Conservation (phyloP, 2,113 vertebrate species). For the Silurus meridionalis region DNA sequence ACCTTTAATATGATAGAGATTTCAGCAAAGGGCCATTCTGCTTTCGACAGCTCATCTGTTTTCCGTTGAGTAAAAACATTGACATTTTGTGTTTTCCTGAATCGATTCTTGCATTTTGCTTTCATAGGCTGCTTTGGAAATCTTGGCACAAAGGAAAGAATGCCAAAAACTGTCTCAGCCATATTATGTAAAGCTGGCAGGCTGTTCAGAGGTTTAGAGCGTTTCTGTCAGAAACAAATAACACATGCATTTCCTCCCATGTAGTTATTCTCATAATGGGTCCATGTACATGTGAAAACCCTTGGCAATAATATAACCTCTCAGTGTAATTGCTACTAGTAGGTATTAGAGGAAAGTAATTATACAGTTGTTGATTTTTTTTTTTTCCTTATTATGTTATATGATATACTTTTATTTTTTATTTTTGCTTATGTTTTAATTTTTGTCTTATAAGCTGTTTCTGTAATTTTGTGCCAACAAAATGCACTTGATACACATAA, state of each 20-base stretch:
- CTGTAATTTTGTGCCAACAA: no score
- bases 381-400: neutral
- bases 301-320: neutral
- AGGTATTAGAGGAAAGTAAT: neutral
- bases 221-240: neutral
- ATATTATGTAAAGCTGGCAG: neutral
- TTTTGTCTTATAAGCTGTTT: no score
- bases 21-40: neutral
- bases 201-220: neutral
- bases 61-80: constrained; percentile 6
- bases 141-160: constrained; percentile 1
- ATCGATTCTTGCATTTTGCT: constrained; percentile 6
- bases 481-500: no score
- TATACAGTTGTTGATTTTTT: neutral
- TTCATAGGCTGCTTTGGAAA: neutral
- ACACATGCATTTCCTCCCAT: neutral
- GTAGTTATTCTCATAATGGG: neutral
- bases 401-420: neutral
- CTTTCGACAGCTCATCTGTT: constrained; percentile 5
- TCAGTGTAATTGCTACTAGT: neutral
- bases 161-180: constrained; percentile 1
- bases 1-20: constrained; percentile 4
- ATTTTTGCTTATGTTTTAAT: no score
- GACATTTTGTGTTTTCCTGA: constrained; percentile 18
- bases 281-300: neutral